Evolutionary conservation across 2,888 invertebrate species (phyloP), one percentile per base, ranked within the genome.

Genomic region (Glyphotaelius pellucidus): DNA sequence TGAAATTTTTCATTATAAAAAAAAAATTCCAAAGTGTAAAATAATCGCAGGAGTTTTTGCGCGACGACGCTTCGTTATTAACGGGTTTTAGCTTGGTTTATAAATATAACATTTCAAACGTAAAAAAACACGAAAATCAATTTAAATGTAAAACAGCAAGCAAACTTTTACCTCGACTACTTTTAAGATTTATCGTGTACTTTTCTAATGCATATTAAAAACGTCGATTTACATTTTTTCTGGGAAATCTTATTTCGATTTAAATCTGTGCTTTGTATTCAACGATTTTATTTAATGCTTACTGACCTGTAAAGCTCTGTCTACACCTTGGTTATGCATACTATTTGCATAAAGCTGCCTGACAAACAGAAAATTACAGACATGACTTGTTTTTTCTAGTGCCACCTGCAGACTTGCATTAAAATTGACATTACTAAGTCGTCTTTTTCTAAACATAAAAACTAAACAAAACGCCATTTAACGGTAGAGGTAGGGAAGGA

Each of bases 271-370:
- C 67, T 67, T 67, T 67, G 67, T 67, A 67, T 67, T 67, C 67
- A 67, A 67, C 9, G 4, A 25, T 67, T 67, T 67, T 81, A 7
- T 25, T 15, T 12, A n/a, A 38, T 85, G 85, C 42, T 31, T 31
- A 32, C 35, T 85, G 85, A 85, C 85, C 85, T n/a, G 38, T 35
- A 38, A 85, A n/a, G n/a, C 85, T n/a, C 85, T n/a, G 32, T 85
- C 3, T n/a, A 38, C 85, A 85, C 67, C 25, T 67, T 5, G 2
- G 25, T 85, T 32, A 38, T 85, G 38, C 32, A 81, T 81, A 85
- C n/a, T n/a, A 85, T 85, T 42, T 85, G 38, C 85, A 85, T 42
- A 25, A 85, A 85, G 42, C 38, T 38, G 32, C 85, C 30, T 32
- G 0, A 80, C 80, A 81, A 81, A 81, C 81, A 81, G 30, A 3